Percentiles rank a stretch among this genome's conserved stretches.
Evolutionary conservation across 2,888 invertebrate species (phyloP).

Genomic region (Nomada ruficornis): DNA sequence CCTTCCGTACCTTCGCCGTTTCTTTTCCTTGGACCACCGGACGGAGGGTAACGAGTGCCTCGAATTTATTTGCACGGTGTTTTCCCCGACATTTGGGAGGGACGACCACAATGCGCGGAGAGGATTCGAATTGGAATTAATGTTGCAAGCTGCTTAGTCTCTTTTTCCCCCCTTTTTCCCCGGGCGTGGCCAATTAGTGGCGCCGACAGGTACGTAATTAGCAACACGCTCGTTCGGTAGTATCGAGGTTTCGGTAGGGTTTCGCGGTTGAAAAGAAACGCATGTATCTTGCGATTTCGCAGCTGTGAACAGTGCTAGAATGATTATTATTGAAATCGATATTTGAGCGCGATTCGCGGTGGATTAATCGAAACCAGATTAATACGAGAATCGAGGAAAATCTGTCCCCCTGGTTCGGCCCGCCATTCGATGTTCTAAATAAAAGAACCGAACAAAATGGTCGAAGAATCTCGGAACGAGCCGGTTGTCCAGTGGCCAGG

Average conservation of each 20-base stretch:
- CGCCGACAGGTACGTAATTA: too few relatives aligned
- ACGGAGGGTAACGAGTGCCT: background rate
- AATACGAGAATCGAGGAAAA: background rate
- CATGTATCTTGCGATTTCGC: too few relatives aligned
- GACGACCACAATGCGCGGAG: background rate
- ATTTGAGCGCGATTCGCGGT: too few relatives aligned
- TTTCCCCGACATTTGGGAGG: background rate
- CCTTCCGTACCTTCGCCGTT: background rate
- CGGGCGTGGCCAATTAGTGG: too few relatives aligned
- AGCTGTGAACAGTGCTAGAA: too few relatives aligned
- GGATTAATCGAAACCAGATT: too few relatives aligned
- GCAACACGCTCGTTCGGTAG: background rate
- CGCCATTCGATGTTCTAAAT: background rate
- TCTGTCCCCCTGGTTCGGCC: too few relatives aligned
- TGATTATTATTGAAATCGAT: too few relatives aligned
- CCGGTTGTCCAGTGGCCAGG: background rate
- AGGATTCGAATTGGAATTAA: background rate
- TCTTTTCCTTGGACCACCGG: background rate
- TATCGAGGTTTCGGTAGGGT: background rate
- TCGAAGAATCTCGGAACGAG: background rate
- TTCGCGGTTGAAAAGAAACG: background rate
- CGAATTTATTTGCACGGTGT: slow-evolving; percentile 29
- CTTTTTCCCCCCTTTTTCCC: background rate
- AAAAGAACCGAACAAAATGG: background rate
- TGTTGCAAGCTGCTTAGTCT: background rate